Evolutionary conservation across 2,888 invertebrate genomes (phyloP), one percentile per base, ranked within the genome.

Genomic region (Ormyrus pomaceus): DNA sequence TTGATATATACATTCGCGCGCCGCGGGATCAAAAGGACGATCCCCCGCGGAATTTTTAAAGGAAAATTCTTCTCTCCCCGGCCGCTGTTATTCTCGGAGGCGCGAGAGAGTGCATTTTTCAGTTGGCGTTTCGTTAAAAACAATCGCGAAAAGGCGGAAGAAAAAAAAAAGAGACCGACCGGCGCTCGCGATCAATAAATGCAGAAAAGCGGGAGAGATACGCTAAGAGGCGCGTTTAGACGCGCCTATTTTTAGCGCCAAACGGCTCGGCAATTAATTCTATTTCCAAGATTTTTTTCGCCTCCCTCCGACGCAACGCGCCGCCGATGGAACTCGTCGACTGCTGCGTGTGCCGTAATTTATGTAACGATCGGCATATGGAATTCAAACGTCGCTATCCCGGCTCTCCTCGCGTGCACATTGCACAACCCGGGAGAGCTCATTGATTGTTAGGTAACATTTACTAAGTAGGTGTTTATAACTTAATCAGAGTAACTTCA

Each of bases 381-480:
- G 46, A 53, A 45, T 55, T 51, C 0, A 58, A 55, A 74, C 48
- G 48, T 45, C 34, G 34, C 34, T 68, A n/a, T 19, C 59, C 11
- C 3, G 64, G 34, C 13, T 50, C 13, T 50, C 34, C 3, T 34
- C 9, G 8, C n/a, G 13, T 65, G n/a, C 50, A 48, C 50, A 48
- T 75, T 75, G 51, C 6, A 9, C 13, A 68, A 59, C 10, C 10
- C 6, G 5, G 34, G 34, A 34, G 34, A 34, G 9, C 51, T 59
- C 68, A 75, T 75, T 75, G 59, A 74, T 74, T 68, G 59, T 61
- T 75, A 66, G 46, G 75, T 74, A 64, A 73, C 8, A 11, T 70
- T 70, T 58, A 48, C 19, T 48, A 70, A 58, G 50, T 5, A 50
- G 34, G 11, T 48, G 58, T 65, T 74, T 65, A 48, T 74, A 74